phyloP scores from a whole-genome alignment of 2,888 invertebrate species.

The Amiota communis region DNA sequence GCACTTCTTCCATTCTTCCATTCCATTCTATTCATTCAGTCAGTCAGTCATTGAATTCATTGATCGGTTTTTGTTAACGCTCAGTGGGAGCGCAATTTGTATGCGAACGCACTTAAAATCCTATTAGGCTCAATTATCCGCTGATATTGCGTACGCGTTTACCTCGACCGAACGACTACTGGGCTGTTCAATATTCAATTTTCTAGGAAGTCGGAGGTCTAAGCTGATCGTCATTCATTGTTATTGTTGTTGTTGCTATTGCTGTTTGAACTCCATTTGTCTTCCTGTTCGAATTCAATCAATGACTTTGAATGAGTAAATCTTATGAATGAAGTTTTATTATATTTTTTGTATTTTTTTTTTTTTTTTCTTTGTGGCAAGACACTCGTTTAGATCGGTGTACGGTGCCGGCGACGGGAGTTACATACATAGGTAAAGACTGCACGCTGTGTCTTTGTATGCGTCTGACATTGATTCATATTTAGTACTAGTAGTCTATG shows the following conservation, averaged over 20 bases:
- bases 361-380: neutral
- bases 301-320: neutral
- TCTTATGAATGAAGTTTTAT: constrained; percentile 30
- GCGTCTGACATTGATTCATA: constrained; percentile 69
- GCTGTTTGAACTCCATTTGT: constrained; percentile 64
- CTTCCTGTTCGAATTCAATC: constrained; percentile 48
- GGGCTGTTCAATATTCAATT: constrained; percentile 39
- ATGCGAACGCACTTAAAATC: constrained; percentile 70
- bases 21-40: constrained; percentile 30
- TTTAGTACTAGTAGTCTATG: constrained; percentile 44
- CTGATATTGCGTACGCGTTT: constrained; percentile 65
- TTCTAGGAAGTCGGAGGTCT: constrained; percentile 42
- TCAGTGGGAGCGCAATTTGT: constrained; percentile 66
- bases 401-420: neutral
- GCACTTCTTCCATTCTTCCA: neutral
- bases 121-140: constrained; percentile 71
- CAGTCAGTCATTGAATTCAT: neutral
- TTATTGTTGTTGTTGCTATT: constrained; percentile 44
- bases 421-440: constrained; percentile 15
- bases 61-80: constrained; percentile 47
- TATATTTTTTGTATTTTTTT: too few relatives aligned
- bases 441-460: constrained; percentile 63
- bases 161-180: constrained; percentile 20
- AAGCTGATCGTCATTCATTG: constrained; percentile 54
- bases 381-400: neutral